Percentiles rank a stretch among this genome's conserved stretches.
These are phyloP conservation scores for Mesembrinibis cayennensis DNA, from an alignment of 2,113 vertebrate species.

Conservation along the genomic window DNA sequence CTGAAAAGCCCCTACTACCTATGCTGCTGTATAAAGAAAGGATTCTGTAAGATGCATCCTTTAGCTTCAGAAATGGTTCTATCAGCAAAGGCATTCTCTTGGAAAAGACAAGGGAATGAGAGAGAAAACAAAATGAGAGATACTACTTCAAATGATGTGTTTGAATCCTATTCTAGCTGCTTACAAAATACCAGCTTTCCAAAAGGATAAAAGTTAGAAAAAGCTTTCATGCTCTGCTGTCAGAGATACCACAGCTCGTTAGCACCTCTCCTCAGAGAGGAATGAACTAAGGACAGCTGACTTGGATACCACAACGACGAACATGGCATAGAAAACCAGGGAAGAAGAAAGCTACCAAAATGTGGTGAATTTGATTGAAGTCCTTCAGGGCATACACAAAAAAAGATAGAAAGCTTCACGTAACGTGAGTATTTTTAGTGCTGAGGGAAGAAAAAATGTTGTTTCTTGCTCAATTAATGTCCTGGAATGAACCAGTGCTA, in stretches of 20 bases:
- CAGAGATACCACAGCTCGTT: not conserved
- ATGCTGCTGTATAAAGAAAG: not conserved
- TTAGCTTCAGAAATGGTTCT: not conserved
- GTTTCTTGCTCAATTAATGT: not conserved
- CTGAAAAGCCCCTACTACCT: not conserved
- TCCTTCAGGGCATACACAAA: not conserved
- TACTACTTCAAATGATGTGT: not conserved
- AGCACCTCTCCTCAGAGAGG: not conserved
- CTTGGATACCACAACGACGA: not conserved
- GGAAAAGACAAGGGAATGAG: not conserved
- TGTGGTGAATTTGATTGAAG: not conserved
- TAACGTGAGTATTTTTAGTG: not conserved
- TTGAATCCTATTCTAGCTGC: not conserved
- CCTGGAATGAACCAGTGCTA: not conserved
- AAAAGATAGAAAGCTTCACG: not conserved
- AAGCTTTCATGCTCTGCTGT: not conserved
- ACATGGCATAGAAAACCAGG: not conserved
- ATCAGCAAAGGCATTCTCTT: not conserved
- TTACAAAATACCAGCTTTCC: not conserved
- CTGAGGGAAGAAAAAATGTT: not conserved
- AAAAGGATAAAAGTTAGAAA: not conserved
- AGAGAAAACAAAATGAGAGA: not conserved
- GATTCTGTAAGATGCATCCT: not conserved
- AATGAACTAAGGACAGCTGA: not conserved
- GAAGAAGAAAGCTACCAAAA: not conserved